These are phyloP conservation scores for Congeria kusceri DNA, from an alignment of 2,888 invertebrate species.

Conservation along the genomic window DNA sequence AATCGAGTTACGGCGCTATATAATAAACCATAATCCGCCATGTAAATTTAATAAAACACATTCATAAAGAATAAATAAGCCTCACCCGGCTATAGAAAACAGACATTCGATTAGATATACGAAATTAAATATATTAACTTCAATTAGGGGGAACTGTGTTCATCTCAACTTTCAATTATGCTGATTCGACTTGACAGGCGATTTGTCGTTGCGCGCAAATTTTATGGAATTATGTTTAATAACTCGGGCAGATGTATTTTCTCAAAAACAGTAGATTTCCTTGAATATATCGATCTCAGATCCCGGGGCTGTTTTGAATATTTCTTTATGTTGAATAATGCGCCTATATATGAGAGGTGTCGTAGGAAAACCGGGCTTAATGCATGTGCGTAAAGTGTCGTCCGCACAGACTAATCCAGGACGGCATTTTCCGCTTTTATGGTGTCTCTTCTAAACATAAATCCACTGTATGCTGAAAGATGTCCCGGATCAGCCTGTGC, in stretches of 20 bases:
- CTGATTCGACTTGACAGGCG: slow-evolving; percentile 60
- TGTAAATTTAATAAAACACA: slow-evolving; percentile 67
- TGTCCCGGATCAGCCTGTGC: too few relatives aligned
- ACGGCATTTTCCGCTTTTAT: too few relatives aligned
- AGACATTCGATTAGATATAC: slow-evolving; percentile 67
- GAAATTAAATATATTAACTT: slow-evolving; percentile 69
- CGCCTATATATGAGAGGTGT: too few relatives aligned
- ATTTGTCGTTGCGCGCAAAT: slow-evolving; percentile 60
- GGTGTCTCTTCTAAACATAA: too few relatives aligned
- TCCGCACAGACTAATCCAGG: too few relatives aligned
- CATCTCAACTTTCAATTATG: slow-evolving; percentile 60
- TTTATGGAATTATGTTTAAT: slow-evolving; percentile 57
- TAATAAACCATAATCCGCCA: slow-evolving; percentile 66
- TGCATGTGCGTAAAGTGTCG: too few relatives aligned
- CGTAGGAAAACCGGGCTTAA: too few relatives aligned
- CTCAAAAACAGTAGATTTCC: slow-evolving; percentile 20
- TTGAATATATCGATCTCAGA: slow-evolving; percentile 15
- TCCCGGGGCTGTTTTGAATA: slow-evolving; percentile 4
- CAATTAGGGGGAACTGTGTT: slow-evolving; percentile 67
- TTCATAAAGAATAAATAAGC: slow-evolving; percentile 68
- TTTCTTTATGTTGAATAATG: neutral
- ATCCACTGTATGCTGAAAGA: too few relatives aligned
- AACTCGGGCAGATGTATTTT: slow-evolving; percentile 45
- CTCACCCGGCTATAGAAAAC: slow-evolving; percentile 58
- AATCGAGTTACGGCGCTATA: slow-evolving; percentile 60